A percentile compares a stretch with the other conserved stretches of the same genome.
These are phyloP conservation scores for Pempheris klunzingeri DNA, from an alignment of 2,797 vertebrate species.

Conservation along the genomic window DNA sequence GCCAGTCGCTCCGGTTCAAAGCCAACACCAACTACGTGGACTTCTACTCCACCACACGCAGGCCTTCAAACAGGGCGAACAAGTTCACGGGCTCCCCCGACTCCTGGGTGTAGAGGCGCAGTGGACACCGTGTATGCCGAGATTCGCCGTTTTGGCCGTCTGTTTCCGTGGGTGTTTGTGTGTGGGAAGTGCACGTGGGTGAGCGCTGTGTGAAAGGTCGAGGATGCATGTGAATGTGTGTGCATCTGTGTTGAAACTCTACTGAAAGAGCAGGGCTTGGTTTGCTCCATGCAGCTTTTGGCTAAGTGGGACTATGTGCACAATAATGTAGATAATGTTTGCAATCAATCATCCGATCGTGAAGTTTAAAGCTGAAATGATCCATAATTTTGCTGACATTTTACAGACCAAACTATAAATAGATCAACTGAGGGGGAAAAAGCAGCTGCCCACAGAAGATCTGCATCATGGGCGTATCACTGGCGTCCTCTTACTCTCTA, in stretches of 20 bases:
- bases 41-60: constrained; percentile 97
- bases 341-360: neutral
- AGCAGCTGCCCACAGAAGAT: no score
- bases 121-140: constrained; percentile 41
- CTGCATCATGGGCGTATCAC: no score
- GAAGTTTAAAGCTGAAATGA: neutral
- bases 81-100: constrained; percentile 97
- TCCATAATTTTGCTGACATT: neutral
- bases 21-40: constrained; percentile 97
- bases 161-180: constrained; percentile 45
- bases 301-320: constrained; percentile 21
- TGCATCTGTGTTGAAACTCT: constrained; percentile 61
- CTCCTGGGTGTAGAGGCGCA: constrained; percentile 94
- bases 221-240: constrained; percentile 60
- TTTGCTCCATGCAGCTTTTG: constrained; percentile 58
- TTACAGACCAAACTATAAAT: no score
- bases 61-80: constrained; percentile 94
- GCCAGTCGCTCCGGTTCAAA: constrained; percentile 93
- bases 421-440: no score
- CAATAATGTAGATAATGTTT: constrained; percentile 29
- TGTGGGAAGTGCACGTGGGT: constrained; percentile 20
- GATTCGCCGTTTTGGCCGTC: constrained; percentile 29
- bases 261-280: constrained; percentile 46
- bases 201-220: constrained; percentile 7
- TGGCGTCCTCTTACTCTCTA: no score